Evolutionary conservation across 2,113 vertebrate genomes (phyloP), one percentile per base, ranked within the genome.

Genomic region (Azemiops feae): DNA sequence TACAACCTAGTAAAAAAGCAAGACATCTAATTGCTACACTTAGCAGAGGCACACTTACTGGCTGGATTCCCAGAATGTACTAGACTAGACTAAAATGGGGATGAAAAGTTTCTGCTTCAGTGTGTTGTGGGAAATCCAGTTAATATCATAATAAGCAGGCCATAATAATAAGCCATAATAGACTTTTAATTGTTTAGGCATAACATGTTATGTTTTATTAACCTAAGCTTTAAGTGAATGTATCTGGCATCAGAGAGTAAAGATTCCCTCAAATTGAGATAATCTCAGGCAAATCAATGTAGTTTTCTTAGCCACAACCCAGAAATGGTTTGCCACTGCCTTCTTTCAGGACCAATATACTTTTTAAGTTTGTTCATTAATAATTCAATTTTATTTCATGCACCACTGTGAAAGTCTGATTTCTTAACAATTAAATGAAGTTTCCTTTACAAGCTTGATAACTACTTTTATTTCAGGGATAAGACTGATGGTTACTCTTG

Each of bases 381-480:
- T 89, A 85, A 60, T 30, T 39, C 88, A 45, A 16, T 93, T 58
- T 39, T 27, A 92, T 57, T 55, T 34, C 10, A 5, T 50, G 8
- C 91, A 89, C 25, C 92, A 93, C 89, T 43, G 93, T 64, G 5
- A 89, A 91, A 0, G 0, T 16, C 14, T 93, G 47, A 34, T 1
- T 50, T 91, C 95, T 91, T 94, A 91, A 91, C n/a, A 91, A 95
- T 89, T 60, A 93, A 90, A 34, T 27, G 0, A 30, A 94, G 90
- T 18, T 90, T 0, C 0, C 85, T 69, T 94, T 94, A 89, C 89
- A 95, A 88, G 5, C 91, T 12, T 9, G 91, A 23, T 3, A 90
- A 27, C 50, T 55, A 55, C 89, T 92, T 53, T 64, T 22, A 87
- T 88, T 93, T 91, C 34, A 50, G 50, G 45, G 58, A 91, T 86